phyloP scores from a whole-genome alignment of 2,888 invertebrate species.

The Brachyopa scutellaris region DNA sequence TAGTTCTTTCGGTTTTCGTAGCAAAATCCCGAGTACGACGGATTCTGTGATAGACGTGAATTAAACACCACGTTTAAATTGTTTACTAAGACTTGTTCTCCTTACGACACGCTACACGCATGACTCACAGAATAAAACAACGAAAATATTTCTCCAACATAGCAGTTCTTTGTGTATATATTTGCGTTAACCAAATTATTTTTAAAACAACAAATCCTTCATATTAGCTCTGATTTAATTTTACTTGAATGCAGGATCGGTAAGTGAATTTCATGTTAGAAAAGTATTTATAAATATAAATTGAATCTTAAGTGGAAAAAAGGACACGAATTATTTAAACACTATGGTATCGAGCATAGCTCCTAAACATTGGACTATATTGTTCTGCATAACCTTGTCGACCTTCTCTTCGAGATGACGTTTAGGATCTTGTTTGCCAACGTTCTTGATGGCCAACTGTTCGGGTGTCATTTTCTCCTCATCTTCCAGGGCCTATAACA shows the following conservation, averaged over 20 bases:
- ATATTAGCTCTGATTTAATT: slow-evolving; percentile 2
- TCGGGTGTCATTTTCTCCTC: slow-evolving; percentile 99
- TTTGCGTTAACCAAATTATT: slow-evolving; percentile 47
- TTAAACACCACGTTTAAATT: too few relatives aligned
- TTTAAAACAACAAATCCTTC: slow-evolving; percentile 31
- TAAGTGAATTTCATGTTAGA: slow-evolving; percentile 41
- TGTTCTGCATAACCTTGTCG: slow-evolving; percentile 97
- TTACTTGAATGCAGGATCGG: slow-evolving; percentile 17
- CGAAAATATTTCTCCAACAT: slow-evolving; percentile 14
- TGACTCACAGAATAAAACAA: slow-evolving; percentile 11
- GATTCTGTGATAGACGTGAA: too few relatives aligned
- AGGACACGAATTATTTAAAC: slow-evolving; percentile 86
- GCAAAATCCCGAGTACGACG: too few relatives aligned
- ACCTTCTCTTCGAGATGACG: slow-evolving; percentile 99
- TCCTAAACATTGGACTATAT: slow-evolving; percentile 98
- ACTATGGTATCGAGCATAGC: slow-evolving; percentile 97
- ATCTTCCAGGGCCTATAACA: slow-evolving; percentile 93
- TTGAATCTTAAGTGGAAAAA: slow-evolving; percentile 60
- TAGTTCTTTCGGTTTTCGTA: too few relatives aligned
- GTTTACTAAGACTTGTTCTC: not conserved
- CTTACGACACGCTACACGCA: not conserved
- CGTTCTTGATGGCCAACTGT: slow-evolving; percentile 99
- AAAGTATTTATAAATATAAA: slow-evolving; percentile 65
- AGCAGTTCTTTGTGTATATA: slow-evolving; percentile 37
- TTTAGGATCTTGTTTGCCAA: slow-evolving; percentile 99